phyloP scores from a whole-genome alignment of 2,113 vertebrate species.

The Xenotilapia caudafasciata region DNA sequence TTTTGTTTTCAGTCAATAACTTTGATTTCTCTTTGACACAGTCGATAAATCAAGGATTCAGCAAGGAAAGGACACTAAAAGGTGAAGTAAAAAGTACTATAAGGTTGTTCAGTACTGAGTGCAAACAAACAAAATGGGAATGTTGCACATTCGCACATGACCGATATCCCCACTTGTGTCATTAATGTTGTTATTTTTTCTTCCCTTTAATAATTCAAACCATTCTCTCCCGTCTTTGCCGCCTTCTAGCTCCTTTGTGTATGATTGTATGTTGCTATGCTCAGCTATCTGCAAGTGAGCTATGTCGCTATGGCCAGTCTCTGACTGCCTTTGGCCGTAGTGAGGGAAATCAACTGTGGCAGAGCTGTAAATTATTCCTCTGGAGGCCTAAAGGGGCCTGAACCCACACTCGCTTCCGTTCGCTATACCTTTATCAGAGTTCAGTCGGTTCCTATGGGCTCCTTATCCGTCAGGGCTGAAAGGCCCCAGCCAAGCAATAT shows the following conservation, averaged over 20 bases:
- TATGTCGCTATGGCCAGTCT: not conserved
- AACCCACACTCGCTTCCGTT: slow-evolving; percentile 1
- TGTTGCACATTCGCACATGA: not conserved
- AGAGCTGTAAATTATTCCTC: slow-evolving; percentile 67
- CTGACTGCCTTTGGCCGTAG: slow-evolving; percentile 49
- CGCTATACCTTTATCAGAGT: slow-evolving; percentile 41
- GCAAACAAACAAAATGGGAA: not conserved
- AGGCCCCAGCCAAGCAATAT: slow-evolving; percentile 27
- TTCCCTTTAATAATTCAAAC: slow-evolving; percentile 44
- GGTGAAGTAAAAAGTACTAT: not conserved
- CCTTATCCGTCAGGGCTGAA: slow-evolving; percentile 56
- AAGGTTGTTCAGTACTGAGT: not conserved
- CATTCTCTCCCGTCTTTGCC: not conserved
- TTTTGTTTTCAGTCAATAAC: not conserved
- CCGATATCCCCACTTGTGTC: not conserved
- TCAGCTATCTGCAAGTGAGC: slow-evolving; percentile 6
- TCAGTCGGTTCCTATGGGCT: slow-evolving; percentile 41
- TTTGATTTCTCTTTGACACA: not conserved
- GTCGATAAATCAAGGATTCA: not conserved
- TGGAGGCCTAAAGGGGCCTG: slow-evolving; percentile 26
- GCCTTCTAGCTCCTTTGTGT: slow-evolving; percentile 3
- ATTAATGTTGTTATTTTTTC: not conserved
- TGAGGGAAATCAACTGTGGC: slow-evolving; percentile 63
- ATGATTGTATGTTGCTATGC: not conserved
- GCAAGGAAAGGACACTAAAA: not conserved